These are phyloP conservation scores for Actinopyga echinites DNA, from an alignment of 53 echinoderm and acorn worm species.

Conservation along the genomic window DNA sequence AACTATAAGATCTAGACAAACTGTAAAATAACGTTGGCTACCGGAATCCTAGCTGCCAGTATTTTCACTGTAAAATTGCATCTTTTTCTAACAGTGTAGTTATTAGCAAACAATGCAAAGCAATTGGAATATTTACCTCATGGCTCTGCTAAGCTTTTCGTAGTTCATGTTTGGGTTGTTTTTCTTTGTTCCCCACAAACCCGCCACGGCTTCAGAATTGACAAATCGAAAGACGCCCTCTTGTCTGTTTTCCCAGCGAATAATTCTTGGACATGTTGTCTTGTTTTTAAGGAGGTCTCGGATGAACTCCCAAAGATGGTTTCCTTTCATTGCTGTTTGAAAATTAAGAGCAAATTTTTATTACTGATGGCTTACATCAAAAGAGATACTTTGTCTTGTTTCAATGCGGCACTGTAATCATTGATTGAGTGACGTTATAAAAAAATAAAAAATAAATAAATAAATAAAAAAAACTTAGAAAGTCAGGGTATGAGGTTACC, in stretches of 20 bases:
- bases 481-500: too few relatives aligned
- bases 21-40: not conserved
- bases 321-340: constrained; percentile 90
- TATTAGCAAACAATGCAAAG: not conserved
- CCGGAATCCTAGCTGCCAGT: too few relatives aligned
- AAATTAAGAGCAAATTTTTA: not conserved
- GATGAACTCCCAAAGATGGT: constrained; percentile 98
- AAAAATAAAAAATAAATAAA: too few relatives aligned
- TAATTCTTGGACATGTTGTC: constrained; percentile 73
- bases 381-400: too few relatives aligned
- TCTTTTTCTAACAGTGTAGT: too few relatives aligned
- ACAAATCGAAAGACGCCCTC: constrained; percentile 95
- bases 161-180: constrained; percentile 99
- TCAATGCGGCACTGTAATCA: too few relatives aligned
- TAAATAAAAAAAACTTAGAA: too few relatives aligned
- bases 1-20: too few relatives aligned
- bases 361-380: not conserved
- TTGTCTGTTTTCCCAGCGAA: constrained; percentile 89
- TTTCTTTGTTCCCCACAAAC: constrained; percentile 93
- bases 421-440: too few relatives aligned
- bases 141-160: constrained; percentile 97
- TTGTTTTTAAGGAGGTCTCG: constrained; percentile 82
- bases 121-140: constrained; percentile 66
- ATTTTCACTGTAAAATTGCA: too few relatives aligned
- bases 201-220: constrained; percentile 96